Conservation (phyloP, 2,797 vertebrate species). For the Ptychobarbus kaznakovi region DNA sequence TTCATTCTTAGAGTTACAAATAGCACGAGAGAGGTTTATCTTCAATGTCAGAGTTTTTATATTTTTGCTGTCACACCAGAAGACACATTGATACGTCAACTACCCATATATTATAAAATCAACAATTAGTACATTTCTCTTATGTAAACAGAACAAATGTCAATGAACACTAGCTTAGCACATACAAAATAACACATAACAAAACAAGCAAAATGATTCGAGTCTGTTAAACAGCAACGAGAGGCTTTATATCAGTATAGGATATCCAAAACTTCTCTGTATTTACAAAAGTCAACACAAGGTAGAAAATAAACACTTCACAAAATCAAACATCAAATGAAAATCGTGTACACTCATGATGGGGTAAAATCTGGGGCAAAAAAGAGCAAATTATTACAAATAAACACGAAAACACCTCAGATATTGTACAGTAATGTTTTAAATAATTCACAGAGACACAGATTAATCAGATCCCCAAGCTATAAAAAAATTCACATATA, state of each 20-base stretch:
- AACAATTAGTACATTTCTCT: not conserved
- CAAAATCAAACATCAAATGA: constrained; percentile 59
- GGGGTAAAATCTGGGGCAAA: constrained; percentile 66
- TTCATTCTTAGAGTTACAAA: no score
- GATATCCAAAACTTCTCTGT: constrained; percentile 63
- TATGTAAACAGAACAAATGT: not conserved
- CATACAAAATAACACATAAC: not conserved
- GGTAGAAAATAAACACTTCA: constrained; percentile 64
- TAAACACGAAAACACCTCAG: constrained; percentile 51
- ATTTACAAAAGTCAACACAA: constrained; percentile 66
- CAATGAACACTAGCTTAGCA: not conserved
- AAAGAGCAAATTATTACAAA: constrained; percentile 63
- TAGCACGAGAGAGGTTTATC: no score
- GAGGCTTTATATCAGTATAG: constrained; percentile 65
- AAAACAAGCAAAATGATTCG: constrained; percentile 17
- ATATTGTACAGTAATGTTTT: constrained; percentile 55
- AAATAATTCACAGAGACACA: constrained; percentile 66
- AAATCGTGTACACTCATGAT: constrained; percentile 72
- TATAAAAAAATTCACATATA: constrained; percentile 58
- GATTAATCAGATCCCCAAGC: constrained; percentile 57
- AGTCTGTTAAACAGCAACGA: constrained; percentile 59
- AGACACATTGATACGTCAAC: no score
- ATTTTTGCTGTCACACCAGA: no score
- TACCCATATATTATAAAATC: not conserved
- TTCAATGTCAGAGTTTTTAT: no score